Conservation (phyloP, 2,797 vertebrate genomes). For the Hemitrygon akajei region DNA sequence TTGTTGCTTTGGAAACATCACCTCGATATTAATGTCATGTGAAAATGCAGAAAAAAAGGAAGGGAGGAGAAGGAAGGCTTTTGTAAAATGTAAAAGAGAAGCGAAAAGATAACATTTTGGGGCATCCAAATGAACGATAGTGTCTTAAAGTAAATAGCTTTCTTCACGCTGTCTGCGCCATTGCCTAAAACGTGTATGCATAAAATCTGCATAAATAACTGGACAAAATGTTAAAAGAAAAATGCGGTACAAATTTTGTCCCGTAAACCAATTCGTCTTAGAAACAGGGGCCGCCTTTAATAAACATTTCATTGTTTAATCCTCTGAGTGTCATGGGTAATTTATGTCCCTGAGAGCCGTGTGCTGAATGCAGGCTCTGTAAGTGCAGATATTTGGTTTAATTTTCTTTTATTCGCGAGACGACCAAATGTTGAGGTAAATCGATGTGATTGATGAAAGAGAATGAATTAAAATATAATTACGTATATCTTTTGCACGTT, state of each 20-base stretch:
- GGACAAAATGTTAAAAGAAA: constrained; percentile 11
- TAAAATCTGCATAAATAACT: neutral
- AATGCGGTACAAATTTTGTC: neutral
- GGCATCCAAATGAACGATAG: neutral
- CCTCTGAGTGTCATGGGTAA: constrained; percentile 33
- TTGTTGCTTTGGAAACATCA: neutral
- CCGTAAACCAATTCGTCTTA: constrained; percentile 32
- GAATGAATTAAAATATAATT: neutral
- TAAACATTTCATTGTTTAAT: constrained; percentile 38
- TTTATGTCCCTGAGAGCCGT: constrained; percentile 30
- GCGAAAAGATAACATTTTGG: neutral
- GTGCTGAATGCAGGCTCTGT: constrained; percentile 28
- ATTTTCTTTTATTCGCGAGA: constrained; percentile 4
- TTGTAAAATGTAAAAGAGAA: neutral
- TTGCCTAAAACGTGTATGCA: neutral
- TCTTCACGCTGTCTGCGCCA: neutral
- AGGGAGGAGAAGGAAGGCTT: neutral
- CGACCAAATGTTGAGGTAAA: constrained; percentile 8
- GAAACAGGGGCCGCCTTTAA: constrained; percentile 33
- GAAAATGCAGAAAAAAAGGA: neutral
- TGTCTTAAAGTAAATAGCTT: neutral
- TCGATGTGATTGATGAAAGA: neutral
- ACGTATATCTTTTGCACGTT: too few relatives aligned
- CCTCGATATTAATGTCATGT: neutral
- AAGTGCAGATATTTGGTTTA: constrained; percentile 20